Evolutionary conservation across 2,888 invertebrate species (phyloP).

Genomic region (Lasioglossum oenotherae): DNA sequence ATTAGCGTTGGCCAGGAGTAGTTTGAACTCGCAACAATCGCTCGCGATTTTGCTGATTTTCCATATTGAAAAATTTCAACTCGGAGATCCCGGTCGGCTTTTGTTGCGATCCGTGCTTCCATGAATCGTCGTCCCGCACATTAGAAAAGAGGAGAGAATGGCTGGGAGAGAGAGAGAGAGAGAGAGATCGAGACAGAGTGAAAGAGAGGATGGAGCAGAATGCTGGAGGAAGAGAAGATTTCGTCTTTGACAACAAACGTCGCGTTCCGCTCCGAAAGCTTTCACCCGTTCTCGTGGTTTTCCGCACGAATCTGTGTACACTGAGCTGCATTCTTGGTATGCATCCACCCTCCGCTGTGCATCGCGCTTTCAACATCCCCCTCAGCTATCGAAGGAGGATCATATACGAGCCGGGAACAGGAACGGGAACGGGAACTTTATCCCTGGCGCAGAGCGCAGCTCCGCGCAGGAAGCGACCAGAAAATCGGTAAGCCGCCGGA

Average conservation of each 20-base stretch:
- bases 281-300: conserved; percentile 63
- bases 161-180: background rate
- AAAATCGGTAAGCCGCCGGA: conserved; percentile 36
- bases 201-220: background rate
- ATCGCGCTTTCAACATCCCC: conserved; percentile 24
- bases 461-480: conserved; percentile 31
- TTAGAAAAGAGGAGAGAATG: conserved; percentile 39
- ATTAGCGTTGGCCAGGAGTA: background rate
- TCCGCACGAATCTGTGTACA: conserved; percentile 52
- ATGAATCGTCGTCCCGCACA: conserved; percentile 43
- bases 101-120: conserved; percentile 51
- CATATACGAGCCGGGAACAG: conserved; percentile 25
- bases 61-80: conserved; percentile 39
- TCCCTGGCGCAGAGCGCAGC: conserved; percentile 5
- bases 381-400: conserved; percentile 35
- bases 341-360: conserved; percentile 32
- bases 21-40: conserved; percentile 29
- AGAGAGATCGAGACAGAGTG: background rate
- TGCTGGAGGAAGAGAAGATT: conserved; percentile 27
- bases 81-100: conserved; percentile 44
- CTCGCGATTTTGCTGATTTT: conserved; percentile 28
- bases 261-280: conserved; percentile 61
- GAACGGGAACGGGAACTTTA: conserved; percentile 24
- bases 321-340: conserved; percentile 48
- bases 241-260: conserved; percentile 68